Conservation (phyloP, 2,113 vertebrate species). For the Amia ocellicauda region DNA sequence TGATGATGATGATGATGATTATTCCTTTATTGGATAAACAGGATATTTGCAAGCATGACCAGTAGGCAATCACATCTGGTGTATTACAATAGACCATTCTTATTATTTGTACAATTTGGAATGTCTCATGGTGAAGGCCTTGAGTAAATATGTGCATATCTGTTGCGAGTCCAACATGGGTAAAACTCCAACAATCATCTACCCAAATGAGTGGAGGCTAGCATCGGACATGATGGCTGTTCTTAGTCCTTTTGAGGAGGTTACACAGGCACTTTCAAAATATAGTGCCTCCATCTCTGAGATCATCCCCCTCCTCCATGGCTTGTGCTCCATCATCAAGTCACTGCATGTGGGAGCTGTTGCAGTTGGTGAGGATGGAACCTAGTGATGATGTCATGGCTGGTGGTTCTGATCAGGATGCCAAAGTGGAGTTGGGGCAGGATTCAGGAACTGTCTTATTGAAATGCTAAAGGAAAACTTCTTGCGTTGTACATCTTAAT, state of each 20-base stretch:
- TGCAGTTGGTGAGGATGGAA: conserved; percentile 8
- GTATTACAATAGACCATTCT: no score
- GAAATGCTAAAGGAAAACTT: no score
- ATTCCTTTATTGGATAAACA: no score
- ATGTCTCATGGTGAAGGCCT: no score
- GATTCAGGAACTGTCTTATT: no score
- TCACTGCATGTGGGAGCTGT: conserved; percentile 14
- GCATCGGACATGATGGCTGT: conserved; percentile 20
- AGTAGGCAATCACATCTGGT: no score
- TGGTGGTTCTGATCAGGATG: conserved; percentile 14
- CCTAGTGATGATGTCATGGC: conserved; percentile 13
- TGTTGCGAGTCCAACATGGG: conserved; percentile 24
- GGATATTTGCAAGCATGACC: no score
- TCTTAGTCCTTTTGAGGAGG: conserved; percentile 18
- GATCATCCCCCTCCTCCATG: conserved; percentile 7
- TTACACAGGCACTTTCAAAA: conserved; percentile 12
- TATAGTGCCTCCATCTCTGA: conserved; percentile 12
- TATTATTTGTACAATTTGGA: no score
- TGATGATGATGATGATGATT: no score
- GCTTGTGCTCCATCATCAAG: conserved; percentile 8
- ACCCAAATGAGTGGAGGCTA: conserved; percentile 18
- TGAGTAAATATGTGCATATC: no score
- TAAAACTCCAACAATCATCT: conserved; percentile 21
- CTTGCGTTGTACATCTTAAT: no score
- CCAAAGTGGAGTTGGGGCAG: conserved; percentile 14